These are phyloP conservation scores for Eucidaris tribuloides DNA, from an alignment of 35 echinoderm and acorn worm species.

Conservation along the genomic window DNA sequence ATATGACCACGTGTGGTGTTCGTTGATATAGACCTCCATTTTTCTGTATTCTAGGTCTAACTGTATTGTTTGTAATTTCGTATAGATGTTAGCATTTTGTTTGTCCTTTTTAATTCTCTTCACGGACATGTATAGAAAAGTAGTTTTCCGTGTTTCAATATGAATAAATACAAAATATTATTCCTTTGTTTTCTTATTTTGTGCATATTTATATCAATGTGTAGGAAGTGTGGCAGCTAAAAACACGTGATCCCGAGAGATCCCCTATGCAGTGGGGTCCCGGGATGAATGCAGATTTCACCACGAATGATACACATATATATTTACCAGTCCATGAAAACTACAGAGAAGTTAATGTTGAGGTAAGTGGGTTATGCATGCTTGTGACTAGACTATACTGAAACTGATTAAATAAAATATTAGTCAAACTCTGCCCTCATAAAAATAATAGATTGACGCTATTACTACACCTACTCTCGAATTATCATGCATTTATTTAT, in stretches of 20 bases:
- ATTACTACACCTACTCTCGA: too few species aligned
- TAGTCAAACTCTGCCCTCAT: too few species aligned
- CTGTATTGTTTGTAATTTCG: neutral
- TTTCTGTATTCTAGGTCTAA: neutral
- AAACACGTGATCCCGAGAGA: conserved; percentile 73
- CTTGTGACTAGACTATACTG: too few species aligned
- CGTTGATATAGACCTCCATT: too few species aligned
- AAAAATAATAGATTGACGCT: too few species aligned
- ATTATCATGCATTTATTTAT: too few species aligned
- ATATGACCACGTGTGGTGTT: too few species aligned
- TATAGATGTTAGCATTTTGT: neutral
- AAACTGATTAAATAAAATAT: too few species aligned
- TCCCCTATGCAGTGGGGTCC: conserved; percentile 92
- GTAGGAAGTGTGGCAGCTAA: conserved; percentile 47
- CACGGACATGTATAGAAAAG: neutral
- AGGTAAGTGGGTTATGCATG: too few species aligned
- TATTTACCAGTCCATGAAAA: conserved; percentile 77
- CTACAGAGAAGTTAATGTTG: conserved; percentile 43
- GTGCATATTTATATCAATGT: neutral
- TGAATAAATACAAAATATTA: neutral
- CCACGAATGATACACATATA: neutral
- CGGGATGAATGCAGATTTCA: conserved; percentile 58
- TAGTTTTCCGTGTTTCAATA: neutral
- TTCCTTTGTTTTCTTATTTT: neutral
- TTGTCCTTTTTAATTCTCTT: neutral